Evolutionary conservation across 2,888 invertebrate genomes (phyloP).

Genomic region (Caenorhabditis sp.): DNA sequence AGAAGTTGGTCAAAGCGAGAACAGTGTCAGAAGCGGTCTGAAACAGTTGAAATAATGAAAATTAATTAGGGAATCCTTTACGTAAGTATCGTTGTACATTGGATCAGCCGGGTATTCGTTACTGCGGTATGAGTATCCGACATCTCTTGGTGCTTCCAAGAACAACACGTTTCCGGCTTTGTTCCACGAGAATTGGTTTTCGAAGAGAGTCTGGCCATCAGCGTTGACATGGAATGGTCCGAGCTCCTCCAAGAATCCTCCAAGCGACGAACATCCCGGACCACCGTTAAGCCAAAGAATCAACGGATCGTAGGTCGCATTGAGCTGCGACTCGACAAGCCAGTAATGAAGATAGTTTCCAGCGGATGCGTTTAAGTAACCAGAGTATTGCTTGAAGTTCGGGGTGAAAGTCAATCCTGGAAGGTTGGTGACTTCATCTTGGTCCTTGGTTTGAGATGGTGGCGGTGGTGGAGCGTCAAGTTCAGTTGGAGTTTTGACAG

Average conservation of each 20-base stretch:
- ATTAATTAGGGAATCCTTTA: constrained; percentile 8
- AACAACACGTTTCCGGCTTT: constrained; percentile 81
- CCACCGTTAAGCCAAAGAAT: constrained; percentile 80
- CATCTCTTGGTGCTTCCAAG: constrained; percentile 82
- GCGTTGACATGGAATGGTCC: constrained; percentile 79
- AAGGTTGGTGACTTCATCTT: constrained; percentile 61
- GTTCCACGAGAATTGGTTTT: constrained; percentile 77
- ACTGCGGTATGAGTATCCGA: constrained; percentile 81
- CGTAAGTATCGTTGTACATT: constrained; percentile 68
- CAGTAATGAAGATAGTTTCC: constrained; percentile 80
- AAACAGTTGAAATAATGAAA: constrained; percentile 10
- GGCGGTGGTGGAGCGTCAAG: constrained; percentile 58
- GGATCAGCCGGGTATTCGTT: constrained; percentile 62
- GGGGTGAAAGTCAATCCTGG: constrained; percentile 73
- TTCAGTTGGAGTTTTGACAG: constrained; percentile 12
- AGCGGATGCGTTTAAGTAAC: constrained; percentile 76
- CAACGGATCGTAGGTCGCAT: constrained; percentile 79
- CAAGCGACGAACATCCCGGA: constrained; percentile 80
- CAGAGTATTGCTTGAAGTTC: constrained; percentile 81
- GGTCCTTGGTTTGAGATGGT: constrained; percentile 36
- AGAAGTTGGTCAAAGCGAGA: constrained; percentile 80
- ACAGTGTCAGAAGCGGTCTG: constrained; percentile 81
- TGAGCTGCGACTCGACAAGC: constrained; percentile 72
- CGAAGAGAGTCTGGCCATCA: constrained; percentile 69
- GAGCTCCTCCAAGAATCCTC: constrained; percentile 80